Evolutionary conservation across 2,113 vertebrate genomes (phyloP).

Genomic region (Myxocyprinus asiaticus): DNA sequence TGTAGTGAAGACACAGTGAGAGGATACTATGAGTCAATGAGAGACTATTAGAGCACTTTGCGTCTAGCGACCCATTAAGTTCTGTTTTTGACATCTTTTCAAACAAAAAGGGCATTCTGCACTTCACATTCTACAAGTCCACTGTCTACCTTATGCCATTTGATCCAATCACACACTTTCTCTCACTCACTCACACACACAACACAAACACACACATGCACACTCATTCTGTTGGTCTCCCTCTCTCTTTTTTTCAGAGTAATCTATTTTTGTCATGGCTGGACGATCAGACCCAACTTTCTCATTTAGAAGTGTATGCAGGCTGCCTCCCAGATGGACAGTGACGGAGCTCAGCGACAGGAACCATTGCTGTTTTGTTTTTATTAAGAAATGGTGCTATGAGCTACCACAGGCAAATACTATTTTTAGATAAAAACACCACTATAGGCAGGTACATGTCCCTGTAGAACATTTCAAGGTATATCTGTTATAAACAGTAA

Average conservation of each 20-base stretch:
- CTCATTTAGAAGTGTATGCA: slow-evolving; percentile 89
- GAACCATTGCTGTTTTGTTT: slow-evolving; percentile 72
- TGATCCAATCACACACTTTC: slow-evolving; percentile 44
- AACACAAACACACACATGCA: slow-evolving; percentile 26
- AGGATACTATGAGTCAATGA: too few relatives aligned
- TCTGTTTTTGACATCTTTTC: background rate
- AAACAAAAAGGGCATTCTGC: slow-evolving; percentile 14
- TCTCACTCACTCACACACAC: slow-evolving; percentile 55
- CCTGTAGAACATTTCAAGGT: background rate
- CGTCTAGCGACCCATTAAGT: too few relatives aligned
- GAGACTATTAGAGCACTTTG: too few relatives aligned
- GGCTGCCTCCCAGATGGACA: slow-evolving; percentile 91
- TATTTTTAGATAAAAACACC: slow-evolving; percentile 32
- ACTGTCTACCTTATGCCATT: background rate
- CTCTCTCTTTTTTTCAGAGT: slow-evolving; percentile 80
- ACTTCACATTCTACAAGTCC: slow-evolving; percentile 24
- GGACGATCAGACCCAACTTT: slow-evolving; percentile 85
- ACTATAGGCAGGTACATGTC: slow-evolving; percentile 10
- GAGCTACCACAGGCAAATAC: slow-evolving; percentile 24
- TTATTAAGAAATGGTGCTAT: slow-evolving; percentile 20
- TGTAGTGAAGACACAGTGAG: too few relatives aligned
- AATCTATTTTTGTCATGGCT: slow-evolving; percentile 94
- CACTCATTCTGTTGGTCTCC: slow-evolving; percentile 71
- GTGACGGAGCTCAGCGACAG: slow-evolving; percentile 74
- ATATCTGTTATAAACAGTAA: slow-evolving; percentile 17